Conservation (phyloP, 2,888 invertebrate species). For the Pyrochroa serraticornis region DNA sequence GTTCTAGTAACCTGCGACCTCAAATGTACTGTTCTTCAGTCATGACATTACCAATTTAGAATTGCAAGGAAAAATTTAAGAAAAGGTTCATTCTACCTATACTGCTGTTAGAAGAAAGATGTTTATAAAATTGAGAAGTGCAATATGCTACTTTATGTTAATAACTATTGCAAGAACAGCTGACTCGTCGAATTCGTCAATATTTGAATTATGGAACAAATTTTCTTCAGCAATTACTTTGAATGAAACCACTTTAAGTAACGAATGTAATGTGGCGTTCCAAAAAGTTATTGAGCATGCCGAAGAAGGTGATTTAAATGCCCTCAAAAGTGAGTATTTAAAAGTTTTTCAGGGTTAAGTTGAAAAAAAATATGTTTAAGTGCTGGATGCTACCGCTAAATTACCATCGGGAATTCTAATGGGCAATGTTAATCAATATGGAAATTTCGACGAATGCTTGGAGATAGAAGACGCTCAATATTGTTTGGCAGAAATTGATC, state of each 20-base stretch:
- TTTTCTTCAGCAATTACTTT: slow-evolving; percentile 23
- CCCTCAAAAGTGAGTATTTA: slow-evolving; percentile 62
- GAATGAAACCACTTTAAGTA: slow-evolving; percentile 50
- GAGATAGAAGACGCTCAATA: slow-evolving; percentile 61
- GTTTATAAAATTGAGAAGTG: too few species aligned
- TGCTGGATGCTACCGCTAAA: slow-evolving; percentile 76
- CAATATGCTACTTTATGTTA: too few species aligned
- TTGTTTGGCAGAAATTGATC: slow-evolving; percentile 67
- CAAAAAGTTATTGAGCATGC: slow-evolving; percentile 56
- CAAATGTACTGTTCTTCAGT: too few species aligned
- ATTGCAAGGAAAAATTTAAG: too few species aligned
- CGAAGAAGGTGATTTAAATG: slow-evolving; percentile 61
- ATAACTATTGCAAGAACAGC: too few species aligned
- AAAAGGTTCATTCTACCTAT: too few species aligned
- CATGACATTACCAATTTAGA: too few species aligned
- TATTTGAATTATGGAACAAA: slow-evolving; percentile 4
- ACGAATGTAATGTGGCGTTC: slow-evolving; percentile 59
- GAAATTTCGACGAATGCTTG: slow-evolving; percentile 74
- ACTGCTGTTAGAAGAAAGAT: too few species aligned
- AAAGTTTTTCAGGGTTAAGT: slow-evolving; percentile 7
- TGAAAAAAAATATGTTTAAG: too few species aligned
- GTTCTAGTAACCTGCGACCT: too few species aligned
- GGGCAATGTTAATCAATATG: slow-evolving; percentile 73
- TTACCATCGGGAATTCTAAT: slow-evolving; percentile 70
- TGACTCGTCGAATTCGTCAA: too few species aligned